Percentiles rank a stretch among this genome's conserved stretches.
Evolutionary conservation across 2,113 vertebrate species (phyloP).

Genomic region (Bufo gargarizans): DNA sequence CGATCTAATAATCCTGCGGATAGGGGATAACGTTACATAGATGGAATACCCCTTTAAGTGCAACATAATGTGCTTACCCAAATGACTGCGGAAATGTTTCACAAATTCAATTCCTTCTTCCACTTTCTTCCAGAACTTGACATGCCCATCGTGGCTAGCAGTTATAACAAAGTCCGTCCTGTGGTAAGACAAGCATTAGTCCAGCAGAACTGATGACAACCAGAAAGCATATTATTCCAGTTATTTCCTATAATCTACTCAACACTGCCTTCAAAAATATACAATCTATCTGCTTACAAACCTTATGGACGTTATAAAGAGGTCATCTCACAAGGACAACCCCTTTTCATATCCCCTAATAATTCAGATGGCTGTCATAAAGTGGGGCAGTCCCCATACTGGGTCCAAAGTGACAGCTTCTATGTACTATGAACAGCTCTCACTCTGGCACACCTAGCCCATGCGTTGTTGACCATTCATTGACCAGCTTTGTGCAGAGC

Average conservation of each 20-base stretch:
- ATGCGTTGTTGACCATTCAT: too few species aligned
- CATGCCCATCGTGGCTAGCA: constrained; percentile 96
- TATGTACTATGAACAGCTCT: too few species aligned
- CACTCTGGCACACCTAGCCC: too few species aligned
- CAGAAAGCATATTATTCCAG: background rate
- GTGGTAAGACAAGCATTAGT: constrained; percentile 53
- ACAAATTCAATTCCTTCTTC: constrained; percentile 97
- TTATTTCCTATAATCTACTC: background rate
- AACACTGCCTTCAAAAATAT: background rate
- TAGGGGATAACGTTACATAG: too few species aligned
- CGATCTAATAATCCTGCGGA: too few species aligned
- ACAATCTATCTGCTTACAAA: background rate
- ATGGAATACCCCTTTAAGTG: too few species aligned
- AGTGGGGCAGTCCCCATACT: fast-evolving
- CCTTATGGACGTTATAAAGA: background rate
- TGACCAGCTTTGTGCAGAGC: too few species aligned
- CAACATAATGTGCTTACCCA: constrained; percentile 71
- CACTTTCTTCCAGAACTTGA: constrained; percentile 98
- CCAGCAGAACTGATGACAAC: background rate
- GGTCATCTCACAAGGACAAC: background rate
- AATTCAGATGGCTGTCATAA: background rate
- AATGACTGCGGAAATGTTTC: constrained; percentile 95
- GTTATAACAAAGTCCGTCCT: constrained; percentile 97
- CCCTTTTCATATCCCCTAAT: too few species aligned
- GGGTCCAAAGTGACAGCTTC: background rate